Evolutionary conservation across 2,113 vertebrate species (phyloP).

Genomic region (Leucosticte australis): DNA sequence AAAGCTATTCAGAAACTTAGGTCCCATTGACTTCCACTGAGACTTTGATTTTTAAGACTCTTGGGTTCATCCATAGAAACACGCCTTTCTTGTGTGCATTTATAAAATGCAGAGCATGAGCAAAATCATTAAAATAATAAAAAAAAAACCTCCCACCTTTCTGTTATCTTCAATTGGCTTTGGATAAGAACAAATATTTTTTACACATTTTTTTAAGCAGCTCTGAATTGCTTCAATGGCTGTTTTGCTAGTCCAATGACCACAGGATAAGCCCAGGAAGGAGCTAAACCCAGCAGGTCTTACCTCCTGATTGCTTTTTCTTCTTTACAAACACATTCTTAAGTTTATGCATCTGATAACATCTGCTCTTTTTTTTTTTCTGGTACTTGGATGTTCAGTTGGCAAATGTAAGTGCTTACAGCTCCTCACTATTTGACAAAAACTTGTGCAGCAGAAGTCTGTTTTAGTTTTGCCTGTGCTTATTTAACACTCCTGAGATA

Average conservation of each 20-base stretch:
- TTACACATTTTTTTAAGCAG: not conserved
- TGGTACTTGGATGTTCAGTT: not conserved
- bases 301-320: not conserved
- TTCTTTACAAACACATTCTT: not conserved
- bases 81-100: not conserved
- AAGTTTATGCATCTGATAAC: not conserved
- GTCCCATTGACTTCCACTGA: not conserved
- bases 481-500: not conserved
- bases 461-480: not conserved
- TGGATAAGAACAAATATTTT: not conserved
- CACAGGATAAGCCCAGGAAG: not conserved
- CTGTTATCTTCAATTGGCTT: not conserved
- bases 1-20: not conserved
- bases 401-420: constrained; percentile 12
- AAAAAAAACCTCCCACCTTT: not conserved
- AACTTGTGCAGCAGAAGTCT: not conserved
- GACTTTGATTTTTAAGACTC: not conserved
- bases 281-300: not conserved
- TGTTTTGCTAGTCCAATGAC: not conserved
- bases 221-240: not conserved
- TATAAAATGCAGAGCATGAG: not conserved
- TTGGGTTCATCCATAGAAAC: not conserved
- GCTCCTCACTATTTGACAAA: constrained; percentile 20
- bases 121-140: not conserved
- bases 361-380: not conserved